These are phyloP conservation scores for Varroa destructor DNA, from an alignment of 1,140 invertebrate genomes.

Conservation along the genomic window DNA sequence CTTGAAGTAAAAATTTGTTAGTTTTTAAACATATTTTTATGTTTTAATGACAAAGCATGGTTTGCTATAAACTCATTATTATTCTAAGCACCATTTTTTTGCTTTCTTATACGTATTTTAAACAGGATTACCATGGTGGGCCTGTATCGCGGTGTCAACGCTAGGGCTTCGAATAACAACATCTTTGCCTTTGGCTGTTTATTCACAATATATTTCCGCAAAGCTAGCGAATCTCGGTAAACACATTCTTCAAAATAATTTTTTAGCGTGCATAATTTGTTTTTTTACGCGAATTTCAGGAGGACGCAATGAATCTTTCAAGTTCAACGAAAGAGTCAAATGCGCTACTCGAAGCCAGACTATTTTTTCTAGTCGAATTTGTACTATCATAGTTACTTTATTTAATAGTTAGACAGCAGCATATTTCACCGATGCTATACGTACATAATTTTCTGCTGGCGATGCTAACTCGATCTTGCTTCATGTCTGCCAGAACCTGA, in stretches of 20 bases:
- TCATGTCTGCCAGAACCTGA: not conserved
- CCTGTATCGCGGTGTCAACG: not conserved
- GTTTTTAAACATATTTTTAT: no score
- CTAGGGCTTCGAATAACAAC: not conserved
- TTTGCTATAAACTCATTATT: no score
- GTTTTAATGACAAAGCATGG: no score
- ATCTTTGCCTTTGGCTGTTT: conserved; percentile 2
- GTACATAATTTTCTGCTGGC: not conserved
- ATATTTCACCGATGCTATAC: not conserved
- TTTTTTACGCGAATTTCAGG: not conserved
- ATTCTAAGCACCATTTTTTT: no score
- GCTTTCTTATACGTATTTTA: no score
- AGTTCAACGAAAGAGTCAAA: not conserved
- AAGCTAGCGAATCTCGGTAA: conserved; percentile 11
- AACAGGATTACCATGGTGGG: conserved; percentile 21
- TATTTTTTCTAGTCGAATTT: not conserved
- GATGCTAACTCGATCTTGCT: not conserved
- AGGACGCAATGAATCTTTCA: not conserved
- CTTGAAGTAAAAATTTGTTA: no score
- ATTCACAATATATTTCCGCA: not conserved
- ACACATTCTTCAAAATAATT: no score
- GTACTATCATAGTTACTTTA: not conserved
- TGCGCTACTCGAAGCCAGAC: not conserved
- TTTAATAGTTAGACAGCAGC: not conserved
- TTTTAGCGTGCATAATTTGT: not conserved